Conservation (phyloP, 2,113 vertebrate genomes). For the Prietella phreatophila region DNA sequence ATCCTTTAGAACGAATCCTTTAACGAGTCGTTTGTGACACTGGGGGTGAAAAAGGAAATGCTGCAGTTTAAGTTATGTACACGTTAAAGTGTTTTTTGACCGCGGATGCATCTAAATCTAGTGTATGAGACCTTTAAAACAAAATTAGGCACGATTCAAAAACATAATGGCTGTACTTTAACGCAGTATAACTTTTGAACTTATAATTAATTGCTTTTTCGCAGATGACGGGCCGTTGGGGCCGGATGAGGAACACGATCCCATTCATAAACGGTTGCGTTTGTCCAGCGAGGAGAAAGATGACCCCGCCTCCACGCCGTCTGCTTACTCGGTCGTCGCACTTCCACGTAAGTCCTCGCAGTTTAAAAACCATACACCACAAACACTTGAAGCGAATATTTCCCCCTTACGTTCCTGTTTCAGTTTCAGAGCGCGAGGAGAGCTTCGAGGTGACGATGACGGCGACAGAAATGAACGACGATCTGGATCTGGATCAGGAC, state of each 20-base stretch:
- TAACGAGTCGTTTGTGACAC: too few species aligned
- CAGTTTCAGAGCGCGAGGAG: conserved; percentile 90
- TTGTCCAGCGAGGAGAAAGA: conserved; percentile 83
- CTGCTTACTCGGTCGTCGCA: conserved; percentile 86
- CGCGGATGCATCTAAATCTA: too few species aligned
- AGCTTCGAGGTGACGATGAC: conserved; percentile 99
- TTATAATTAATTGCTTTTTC: not conserved
- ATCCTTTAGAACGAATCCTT: too few species aligned
- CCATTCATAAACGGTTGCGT: conserved; percentile 86
- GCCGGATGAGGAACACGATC: conserved; percentile 81
- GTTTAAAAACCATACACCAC: not conserved
- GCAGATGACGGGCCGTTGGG: conserved; percentile 78
- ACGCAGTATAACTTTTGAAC: not conserved
- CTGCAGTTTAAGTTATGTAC: too few species aligned
- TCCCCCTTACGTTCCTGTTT: not conserved
- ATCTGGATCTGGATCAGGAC: conserved; percentile 83
- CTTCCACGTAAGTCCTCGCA: conserved; percentile 81
- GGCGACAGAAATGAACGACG: conserved; percentile 85
- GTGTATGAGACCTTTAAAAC: too few species aligned
- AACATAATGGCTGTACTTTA: too few species aligned
- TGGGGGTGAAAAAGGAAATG: too few species aligned
- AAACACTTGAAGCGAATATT: not conserved
- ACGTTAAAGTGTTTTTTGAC: too few species aligned
- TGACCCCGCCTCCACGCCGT: conserved; percentile 69
- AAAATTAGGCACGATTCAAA: too few species aligned